Evolutionary conservation across 2,797 vertebrate genomes (phyloP), one percentile per base, ranked within the genome.

Genomic region (Parotocinclus haroldoi): DNA sequence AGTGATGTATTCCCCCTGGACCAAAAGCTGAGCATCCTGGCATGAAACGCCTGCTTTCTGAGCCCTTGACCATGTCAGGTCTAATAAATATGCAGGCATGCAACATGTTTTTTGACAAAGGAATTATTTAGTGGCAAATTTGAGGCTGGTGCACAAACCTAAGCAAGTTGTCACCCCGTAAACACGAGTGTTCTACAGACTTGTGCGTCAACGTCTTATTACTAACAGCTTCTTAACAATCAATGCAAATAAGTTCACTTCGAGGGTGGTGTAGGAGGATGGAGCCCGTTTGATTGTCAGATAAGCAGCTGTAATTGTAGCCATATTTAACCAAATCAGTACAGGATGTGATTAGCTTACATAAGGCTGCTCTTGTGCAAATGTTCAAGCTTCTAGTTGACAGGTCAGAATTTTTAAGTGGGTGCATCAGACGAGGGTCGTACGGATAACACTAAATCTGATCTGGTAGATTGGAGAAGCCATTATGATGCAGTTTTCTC

Each of bases 1-100:
- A 14, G n/a, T 72, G 62, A 77, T 78, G 64, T 78, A 75, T 57
- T 39, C 66, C 50, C 48, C 36, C 54, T 39, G 38, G 66, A 60
- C 57, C 59, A 27, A 74, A 63, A 55, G 62, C 53, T 58, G 54
- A 53, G 63, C 36, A 44, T 58, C 37, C 59, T 60, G 65, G 66
- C 58, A 38, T 38, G 16, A 56, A 65, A 58, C 58, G 36, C 63
- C 56, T 61, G 56, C 39, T 1, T 61, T 50, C 49, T 72, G 46
- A 45, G 45, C 60, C 54, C 58, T 58, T 54, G 48, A 18, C 52
- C 36, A 37, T 48, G 39, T 45, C 73, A 72, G 58, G 37, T 64
- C 46, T 70, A 14, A 10, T 75, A 78, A 75, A 75, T 63, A 75
- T 54, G n/a, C 56, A 50, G 39, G 10, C 58, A 36, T n/a, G 12